Conservation (phyloP, 30 jellyfish, hydroid and myxozoan species). For the Aurelia coerulea region DNA sequence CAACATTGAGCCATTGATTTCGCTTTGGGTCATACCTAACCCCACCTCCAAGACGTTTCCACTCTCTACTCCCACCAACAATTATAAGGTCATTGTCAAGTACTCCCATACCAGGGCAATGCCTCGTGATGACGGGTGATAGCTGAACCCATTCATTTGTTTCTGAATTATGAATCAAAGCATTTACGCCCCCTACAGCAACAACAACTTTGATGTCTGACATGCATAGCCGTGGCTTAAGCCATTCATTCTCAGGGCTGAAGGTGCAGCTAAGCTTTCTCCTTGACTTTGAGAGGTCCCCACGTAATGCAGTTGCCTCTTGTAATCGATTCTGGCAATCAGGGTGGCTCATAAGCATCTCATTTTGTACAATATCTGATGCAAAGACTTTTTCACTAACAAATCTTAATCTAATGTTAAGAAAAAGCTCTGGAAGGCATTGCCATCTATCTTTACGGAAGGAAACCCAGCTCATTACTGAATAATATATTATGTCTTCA, state of each 20-base stretch:
- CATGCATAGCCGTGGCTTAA: conserved; percentile 81
- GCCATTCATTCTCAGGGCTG: conserved; percentile 46
- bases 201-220: conserved; percentile 69
- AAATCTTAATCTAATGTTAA: conserved; percentile 79
- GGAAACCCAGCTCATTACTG: conserved; percentile 71
- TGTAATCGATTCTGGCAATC: conserved; percentile 24
- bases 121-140: conserved; percentile 84
- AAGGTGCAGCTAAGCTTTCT: background rate
- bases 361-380: conserved; percentile 2
- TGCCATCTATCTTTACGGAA: conserved; percentile 54
- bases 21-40: conserved; percentile 72
- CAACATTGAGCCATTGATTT: conserved; percentile 72
- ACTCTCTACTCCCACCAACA: conserved; percentile 96
- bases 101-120: conserved; percentile 94
- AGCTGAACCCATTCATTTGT: conserved; percentile 73
- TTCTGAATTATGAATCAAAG: conserved; percentile 74
- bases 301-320: conserved; percentile 47
- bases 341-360: background rate
- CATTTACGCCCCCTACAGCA: conserved; percentile 96
- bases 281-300: conserved; percentile 8
- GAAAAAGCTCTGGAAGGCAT: conserved; percentile 52
- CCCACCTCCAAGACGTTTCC: conserved; percentile 92
- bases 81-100: conserved; percentile 62
- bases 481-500: conserved; percentile 76
- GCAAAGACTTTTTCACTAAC: conserved; percentile 60